Evolutionary conservation across 2,888 invertebrate genomes (phyloP).

Genomic region (Machimus rusticus): DNA sequence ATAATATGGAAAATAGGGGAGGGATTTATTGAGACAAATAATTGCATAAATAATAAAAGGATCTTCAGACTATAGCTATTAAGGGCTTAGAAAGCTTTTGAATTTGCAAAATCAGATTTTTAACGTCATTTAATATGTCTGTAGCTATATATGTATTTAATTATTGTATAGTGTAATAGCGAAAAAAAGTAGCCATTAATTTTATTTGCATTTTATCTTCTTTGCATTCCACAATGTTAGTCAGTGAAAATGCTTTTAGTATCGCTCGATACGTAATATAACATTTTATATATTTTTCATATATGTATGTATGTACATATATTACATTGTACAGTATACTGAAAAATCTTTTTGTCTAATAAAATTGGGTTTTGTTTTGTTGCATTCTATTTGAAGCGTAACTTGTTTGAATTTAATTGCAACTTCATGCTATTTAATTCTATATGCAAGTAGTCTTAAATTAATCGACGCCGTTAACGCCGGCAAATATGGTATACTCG

Average conservation of each 20-base stretch:
- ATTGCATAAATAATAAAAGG: too few relatives aligned
- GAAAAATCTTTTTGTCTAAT: background rate
- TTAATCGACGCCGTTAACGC: background rate
- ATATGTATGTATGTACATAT: too few relatives aligned
- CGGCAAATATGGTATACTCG: background rate
- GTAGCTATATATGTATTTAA: background rate
- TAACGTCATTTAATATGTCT: too few relatives aligned
- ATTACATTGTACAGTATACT: background rate
- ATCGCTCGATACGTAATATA: background rate
- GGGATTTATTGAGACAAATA: too few relatives aligned
- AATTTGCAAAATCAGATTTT: too few relatives aligned
- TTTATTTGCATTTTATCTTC: background rate
- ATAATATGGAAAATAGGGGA: too few relatives aligned
- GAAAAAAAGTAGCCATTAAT: background rate
- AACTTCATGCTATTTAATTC: background rate
- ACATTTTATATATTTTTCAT: background rate
- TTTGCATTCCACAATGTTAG: background rate
- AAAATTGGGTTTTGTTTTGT: background rate
- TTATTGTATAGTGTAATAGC: background rate
- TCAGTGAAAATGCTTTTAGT: background rate
- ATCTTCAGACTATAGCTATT: too few relatives aligned
- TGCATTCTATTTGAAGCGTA: background rate
- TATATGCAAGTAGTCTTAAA: background rate
- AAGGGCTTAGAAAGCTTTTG: too few relatives aligned
- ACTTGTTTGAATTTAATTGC: background rate